phyloP scores from a whole-genome alignment of 2,797 vertebrate species.

The Girardinus metallicus region DNA sequence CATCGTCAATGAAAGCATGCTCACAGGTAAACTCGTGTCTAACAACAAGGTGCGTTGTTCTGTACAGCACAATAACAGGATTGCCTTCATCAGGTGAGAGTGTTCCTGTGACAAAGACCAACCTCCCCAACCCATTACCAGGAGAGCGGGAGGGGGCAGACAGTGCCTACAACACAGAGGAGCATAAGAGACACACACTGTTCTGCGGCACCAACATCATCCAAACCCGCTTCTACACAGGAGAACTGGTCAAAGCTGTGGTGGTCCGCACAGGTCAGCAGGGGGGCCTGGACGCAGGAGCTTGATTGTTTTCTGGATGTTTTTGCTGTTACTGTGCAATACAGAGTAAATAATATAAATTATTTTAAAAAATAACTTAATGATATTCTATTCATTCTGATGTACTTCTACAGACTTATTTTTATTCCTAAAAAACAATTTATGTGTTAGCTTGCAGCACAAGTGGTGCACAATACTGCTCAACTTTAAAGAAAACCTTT shows the following conservation, averaged over 20 bases:
- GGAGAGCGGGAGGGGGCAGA: constrained; percentile 78
- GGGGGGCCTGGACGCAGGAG: not conserved
- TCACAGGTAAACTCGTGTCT: constrained; percentile 80
- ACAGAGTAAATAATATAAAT: not conserved
- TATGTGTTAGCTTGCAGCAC: not conserved
- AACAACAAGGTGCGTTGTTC: not conserved
- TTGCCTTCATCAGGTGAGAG: constrained; percentile 87
- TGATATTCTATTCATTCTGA: not conserved
- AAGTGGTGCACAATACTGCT: not conserved
- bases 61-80: not conserved
- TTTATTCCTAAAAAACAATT: not conserved
- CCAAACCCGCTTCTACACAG: constrained; percentile 98
- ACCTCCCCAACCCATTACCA: constrained; percentile 88
- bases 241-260: constrained; percentile 94
- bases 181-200: constrained; percentile 92
- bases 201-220: constrained; percentile 97
- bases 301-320: not conserved
- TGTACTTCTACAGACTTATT: not conserved
- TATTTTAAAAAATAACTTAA: not conserved
- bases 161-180: constrained; percentile 86
- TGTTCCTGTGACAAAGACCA: constrained; percentile 97
- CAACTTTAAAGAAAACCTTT: not conserved
- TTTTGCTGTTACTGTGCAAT: not conserved
- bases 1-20: constrained; percentile 99
- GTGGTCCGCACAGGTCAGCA: constrained; percentile 91